phyloP scores from a whole-genome alignment of 2,797 vertebrate species.

The Gallinago solitaria region DNA sequence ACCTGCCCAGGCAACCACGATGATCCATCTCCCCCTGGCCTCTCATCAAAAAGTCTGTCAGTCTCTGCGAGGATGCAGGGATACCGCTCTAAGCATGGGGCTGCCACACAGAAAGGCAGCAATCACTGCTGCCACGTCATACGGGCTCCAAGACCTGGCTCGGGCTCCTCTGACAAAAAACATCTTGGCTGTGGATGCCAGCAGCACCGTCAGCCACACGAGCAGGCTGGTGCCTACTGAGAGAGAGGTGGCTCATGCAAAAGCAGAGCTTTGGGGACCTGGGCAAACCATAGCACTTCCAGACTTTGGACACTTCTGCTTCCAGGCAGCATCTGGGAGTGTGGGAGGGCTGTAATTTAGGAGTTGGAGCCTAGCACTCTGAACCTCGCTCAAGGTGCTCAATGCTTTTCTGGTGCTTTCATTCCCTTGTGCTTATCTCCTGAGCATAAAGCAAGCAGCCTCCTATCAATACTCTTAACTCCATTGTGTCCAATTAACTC shows the following conservation, averaged over 20 bases:
- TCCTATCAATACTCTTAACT: background rate
- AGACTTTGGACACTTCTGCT: background rate
- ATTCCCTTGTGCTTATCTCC: background rate
- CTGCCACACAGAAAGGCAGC: background rate
- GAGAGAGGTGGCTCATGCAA: background rate
- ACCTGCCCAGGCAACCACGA: background rate
- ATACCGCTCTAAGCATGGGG: rapidly evolving
- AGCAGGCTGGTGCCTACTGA: background rate
- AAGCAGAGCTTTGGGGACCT: background rate
- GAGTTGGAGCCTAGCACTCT: background rate
- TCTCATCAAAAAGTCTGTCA: background rate
- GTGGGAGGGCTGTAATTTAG: background rate
- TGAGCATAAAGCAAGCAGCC: background rate
- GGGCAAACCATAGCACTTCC: background rate
- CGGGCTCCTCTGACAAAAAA: background rate
- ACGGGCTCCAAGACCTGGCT: background rate
- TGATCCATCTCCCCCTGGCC: background rate
- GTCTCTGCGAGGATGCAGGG: background rate
- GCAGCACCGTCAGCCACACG: background rate
- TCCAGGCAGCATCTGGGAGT: background rate
- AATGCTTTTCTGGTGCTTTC: background rate
- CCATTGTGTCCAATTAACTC: background rate
- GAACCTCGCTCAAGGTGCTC: background rate
- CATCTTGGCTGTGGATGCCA: background rate
- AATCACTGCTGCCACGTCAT: background rate